phyloP scores from a whole-genome alignment of 2,113 vertebrate genomes.

The Carassius gibelio region DNA sequence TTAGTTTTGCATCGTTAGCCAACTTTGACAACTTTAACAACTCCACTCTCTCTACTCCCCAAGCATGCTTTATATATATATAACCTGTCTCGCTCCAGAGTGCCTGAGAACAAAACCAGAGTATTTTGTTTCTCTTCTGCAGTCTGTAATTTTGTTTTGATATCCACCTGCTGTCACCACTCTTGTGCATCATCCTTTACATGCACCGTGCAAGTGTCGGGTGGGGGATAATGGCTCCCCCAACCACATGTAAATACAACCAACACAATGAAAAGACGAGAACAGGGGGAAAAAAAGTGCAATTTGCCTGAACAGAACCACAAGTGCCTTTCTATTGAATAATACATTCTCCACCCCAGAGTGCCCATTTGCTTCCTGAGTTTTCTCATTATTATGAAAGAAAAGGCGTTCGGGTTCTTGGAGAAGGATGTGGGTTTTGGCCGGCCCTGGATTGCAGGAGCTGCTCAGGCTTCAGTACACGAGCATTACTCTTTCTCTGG shows the following conservation, averaged over 20 bases:
- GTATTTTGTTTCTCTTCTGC: constrained; percentile 50
- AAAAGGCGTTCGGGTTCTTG: constrained; percentile 69
- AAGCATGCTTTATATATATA: not conserved
- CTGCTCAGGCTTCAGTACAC: constrained; percentile 14
- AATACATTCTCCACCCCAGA: constrained; percentile 63
- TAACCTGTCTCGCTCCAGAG: constrained; percentile 29
- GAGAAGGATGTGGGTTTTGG: constrained; percentile 24
- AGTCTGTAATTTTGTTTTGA: constrained; percentile 61
- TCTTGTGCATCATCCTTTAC: constrained; percentile 36
- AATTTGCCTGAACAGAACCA: constrained; percentile 69
- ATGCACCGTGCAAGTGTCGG: constrained; percentile 8
- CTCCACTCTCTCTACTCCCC: not conserved
- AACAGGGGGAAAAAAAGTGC: constrained; percentile 46
- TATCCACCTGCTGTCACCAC: constrained; percentile 59
- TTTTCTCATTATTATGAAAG: constrained; percentile 65
- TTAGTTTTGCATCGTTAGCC: not conserved
- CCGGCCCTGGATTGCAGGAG: constrained; percentile 53
- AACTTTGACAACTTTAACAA: not conserved
- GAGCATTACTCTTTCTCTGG: constrained; percentile 48
- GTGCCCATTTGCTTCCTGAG: constrained; percentile 69
- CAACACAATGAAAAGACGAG: constrained; percentile 25
- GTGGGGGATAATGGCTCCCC: constrained; percentile 23
- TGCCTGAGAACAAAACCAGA: constrained; percentile 39
- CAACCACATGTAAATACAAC: constrained; percentile 50
- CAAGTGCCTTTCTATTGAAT: constrained; percentile 66